Conservation (phyloP, 1,140 invertebrate species). For the Melitaea cinxia region DNA sequence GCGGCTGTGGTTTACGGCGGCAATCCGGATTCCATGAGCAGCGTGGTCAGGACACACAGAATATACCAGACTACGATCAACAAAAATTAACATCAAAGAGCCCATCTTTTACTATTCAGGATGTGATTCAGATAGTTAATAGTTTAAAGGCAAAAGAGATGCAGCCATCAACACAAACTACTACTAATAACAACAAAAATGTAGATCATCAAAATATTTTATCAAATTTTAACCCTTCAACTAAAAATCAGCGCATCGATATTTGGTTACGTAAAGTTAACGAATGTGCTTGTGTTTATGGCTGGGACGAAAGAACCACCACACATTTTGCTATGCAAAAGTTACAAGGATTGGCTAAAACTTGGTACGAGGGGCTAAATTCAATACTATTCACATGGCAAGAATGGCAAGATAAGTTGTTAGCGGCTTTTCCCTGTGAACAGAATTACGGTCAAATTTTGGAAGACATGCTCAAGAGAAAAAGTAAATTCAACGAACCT, state of each 20-base stretch:
- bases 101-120: too few relatives aligned
- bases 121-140: too few relatives aligned
- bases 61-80: too few relatives aligned
- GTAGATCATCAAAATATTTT: slow-evolving; percentile 19
- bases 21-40: too few relatives aligned
- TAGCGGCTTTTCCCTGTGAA: slow-evolving; percentile 32
- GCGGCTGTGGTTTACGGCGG: too few relatives aligned
- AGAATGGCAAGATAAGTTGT: slow-evolving; percentile 22
- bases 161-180: too few relatives aligned
- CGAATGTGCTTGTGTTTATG: slow-evolving; percentile 38
- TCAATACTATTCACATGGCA: slow-evolving; percentile 24
- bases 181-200: too few relatives aligned
- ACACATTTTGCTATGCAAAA: slow-evolving; percentile 34
- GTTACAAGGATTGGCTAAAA: slow-evolving; percentile 24
- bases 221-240: slow-evolving; percentile 35
- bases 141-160: too few relatives aligned
- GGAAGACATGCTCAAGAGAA: slow-evolving; percentile 45
- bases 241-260: slow-evolving; percentile 34
- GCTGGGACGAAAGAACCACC: slow-evolving; percentile 37
- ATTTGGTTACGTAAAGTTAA: slow-evolving; percentile 41
- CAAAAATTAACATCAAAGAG: too few relatives aligned
- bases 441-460: slow-evolving; percentile 33
- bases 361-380: slow-evolving; percentile 20
- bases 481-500: slow-evolving; percentile 42
- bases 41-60: too few relatives aligned